Evolutionary conservation across 2,797 vertebrate genomes (phyloP).

Genomic region (Gila robusta): DNA sequence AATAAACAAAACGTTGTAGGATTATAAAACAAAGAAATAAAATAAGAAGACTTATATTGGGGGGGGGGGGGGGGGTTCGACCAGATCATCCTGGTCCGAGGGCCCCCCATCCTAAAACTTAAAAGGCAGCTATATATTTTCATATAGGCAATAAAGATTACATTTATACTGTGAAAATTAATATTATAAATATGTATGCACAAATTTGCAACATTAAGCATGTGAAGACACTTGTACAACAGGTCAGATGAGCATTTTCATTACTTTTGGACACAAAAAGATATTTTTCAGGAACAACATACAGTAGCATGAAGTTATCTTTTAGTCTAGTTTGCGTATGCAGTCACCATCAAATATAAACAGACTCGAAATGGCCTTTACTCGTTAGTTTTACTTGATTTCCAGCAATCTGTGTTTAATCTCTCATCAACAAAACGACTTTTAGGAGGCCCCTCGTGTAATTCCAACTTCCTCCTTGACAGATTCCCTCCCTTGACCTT

Average conservation of each 20-base stretch:
- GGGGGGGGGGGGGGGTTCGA: too few species aligned
- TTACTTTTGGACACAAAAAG: background rate
- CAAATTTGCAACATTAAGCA: too few species aligned
- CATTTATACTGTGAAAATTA: background rate
- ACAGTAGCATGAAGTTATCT: background rate
- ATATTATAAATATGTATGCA: background rate
- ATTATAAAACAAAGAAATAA: background rate
- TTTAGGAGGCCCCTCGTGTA: slow-evolving; percentile 20
- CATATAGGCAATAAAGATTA: background rate
- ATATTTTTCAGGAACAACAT: background rate
- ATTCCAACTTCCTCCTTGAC: slow-evolving; percentile 42
- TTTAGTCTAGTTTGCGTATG: background rate
- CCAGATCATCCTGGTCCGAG: background rate
- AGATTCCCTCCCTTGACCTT: slow-evolving; percentile 52
- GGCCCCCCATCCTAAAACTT: background rate
- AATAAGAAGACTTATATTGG: background rate
- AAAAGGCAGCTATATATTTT: background rate
- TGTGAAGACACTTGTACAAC: background rate
- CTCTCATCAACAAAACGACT: slow-evolving; percentile 17
- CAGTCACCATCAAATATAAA: background rate
- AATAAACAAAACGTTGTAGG: background rate
- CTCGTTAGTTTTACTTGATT: background rate
- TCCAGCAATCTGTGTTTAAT: slow-evolving; percentile 46
- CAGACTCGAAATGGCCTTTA: background rate
- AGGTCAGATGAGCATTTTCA: background rate